phyloP scores from a whole-genome alignment of 2,888 invertebrate genomes.

The Copidosoma aretas region DNA sequence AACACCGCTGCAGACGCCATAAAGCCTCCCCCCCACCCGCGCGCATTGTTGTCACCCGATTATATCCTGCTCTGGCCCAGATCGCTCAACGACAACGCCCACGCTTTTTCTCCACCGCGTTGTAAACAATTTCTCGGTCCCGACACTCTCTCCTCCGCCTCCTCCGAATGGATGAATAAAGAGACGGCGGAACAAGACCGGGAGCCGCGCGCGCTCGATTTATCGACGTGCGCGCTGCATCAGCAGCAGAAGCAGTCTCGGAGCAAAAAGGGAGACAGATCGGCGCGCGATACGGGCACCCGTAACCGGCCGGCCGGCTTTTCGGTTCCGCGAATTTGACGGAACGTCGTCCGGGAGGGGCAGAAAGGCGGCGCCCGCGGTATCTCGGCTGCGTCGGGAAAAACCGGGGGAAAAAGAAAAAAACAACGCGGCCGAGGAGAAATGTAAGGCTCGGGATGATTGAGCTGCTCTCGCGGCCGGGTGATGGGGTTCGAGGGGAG shows the following conservation, averaged over 20 bases:
- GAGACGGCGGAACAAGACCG: slow-evolving; percentile 8
- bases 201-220: slow-evolving; percentile 2
- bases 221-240: too few species aligned
- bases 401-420: too few species aligned
- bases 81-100: not conserved
- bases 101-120: not conserved
- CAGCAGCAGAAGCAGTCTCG: too few species aligned
- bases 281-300: not conserved
- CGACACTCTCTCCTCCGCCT: slow-evolving; percentile 6
- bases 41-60: too few species aligned
- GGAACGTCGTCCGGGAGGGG: not conserved
- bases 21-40: too few species aligned
- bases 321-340: not conserved
- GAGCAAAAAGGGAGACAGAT: slow-evolving; percentile 1
- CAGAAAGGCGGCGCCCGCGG: slow-evolving; percentile 1
- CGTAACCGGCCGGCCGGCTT: slow-evolving; percentile 26
- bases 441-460: too few species aligned
- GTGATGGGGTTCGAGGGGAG: too few species aligned
- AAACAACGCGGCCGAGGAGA: too few species aligned
- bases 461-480: too few species aligned
- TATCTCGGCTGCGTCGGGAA: not conserved
- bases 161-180: not conserved
- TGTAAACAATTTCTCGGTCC: slow-evolving; percentile 34
- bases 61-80: too few species aligned
- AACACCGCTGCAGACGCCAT: too few species aligned